phyloP scores from a whole-genome alignment of 2,888 invertebrate species.

The Drosophila recens region DNA sequence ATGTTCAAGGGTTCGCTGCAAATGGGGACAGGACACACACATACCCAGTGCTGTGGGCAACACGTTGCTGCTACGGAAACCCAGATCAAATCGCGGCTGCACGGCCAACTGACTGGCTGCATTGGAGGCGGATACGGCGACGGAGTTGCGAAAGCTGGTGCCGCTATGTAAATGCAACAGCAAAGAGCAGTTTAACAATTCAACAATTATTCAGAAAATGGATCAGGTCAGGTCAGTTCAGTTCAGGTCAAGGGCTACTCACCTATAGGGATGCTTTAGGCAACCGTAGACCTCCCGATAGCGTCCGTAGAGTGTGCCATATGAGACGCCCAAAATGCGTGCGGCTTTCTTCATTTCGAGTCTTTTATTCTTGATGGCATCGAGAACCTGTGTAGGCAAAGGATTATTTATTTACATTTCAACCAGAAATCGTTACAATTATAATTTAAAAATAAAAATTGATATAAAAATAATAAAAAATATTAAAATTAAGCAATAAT shows the following conservation, averaged over 20 bases:
- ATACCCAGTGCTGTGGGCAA: conserved; percentile 72
- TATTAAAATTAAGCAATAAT: too few relatives aligned
- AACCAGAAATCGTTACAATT: too few relatives aligned
- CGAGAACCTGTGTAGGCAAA: conserved; percentile 88
- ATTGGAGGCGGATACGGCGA: conserved; percentile 60
- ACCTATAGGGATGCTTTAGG: conserved; percentile 94
- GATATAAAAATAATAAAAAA: too few relatives aligned
- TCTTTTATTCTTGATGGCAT: conserved; percentile 95
- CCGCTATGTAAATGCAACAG: conserved; percentile 47
- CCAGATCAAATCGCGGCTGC: conserved; percentile 82
- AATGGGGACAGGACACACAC: conserved; percentile 3
- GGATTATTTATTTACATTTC: not conserved
- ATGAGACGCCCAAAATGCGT: conserved; percentile 94
- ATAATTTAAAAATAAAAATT: too few relatives aligned
- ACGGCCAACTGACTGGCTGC: conserved; percentile 69
- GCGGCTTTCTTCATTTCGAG: conserved; percentile 97
- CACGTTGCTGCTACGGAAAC: conserved; percentile 64
- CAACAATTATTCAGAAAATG: not conserved
- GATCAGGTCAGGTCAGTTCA: not conserved
- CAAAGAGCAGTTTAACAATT: not conserved
- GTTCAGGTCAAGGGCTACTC: conserved; percentile 38
- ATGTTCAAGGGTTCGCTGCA: not conserved
- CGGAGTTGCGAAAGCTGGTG: conserved; percentile 77
- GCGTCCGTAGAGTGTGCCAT: conserved; percentile 95
- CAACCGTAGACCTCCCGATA: conserved; percentile 96